Base-by-base conservation (phyloP, 2,888 invertebrate genomes). In the Callosobruchus maculatus region DNA sequence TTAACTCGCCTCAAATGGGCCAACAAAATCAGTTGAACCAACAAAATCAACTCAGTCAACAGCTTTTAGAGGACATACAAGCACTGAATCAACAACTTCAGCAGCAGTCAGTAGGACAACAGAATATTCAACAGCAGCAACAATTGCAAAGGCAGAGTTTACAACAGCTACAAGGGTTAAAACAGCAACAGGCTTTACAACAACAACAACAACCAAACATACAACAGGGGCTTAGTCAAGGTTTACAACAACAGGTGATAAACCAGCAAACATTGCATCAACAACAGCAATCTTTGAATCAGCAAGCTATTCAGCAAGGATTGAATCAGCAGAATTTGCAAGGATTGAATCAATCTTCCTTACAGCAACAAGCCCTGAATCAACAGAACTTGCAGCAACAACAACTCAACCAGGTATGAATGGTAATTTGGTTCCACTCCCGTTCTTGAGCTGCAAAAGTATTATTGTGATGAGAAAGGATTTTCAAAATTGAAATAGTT, bases 241-340 rank as follows among this genome's bases (percentile, higher is more conserved):
- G 73, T 67, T 73, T 77, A 72, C 75, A 75, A 71, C 78, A 78
- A 70, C 77, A 77, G 68, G 68, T 77, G 67, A 78, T 80, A 21
- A 80, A 77, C 74, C 79, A 80, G 72, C 79, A 79, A 68, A 72
- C 76, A 31, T 77, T 76, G n/a, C 78, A 78, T 74, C 77, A 78
- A 21, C 78, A 79, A 75, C 77, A 78, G 68, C 78, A 78, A 70
- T 22, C 78, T 21, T 77, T 75, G 70, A 76, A 79, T 22, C 81
- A 81, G 71, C 81, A 81, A 70, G 88, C 88, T 0, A 88, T 89
- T 81, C 89, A 87, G 67, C 89, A 89, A 49, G 73, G 70, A 21
- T 71, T 75, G 9, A 74, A 74, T 22, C 80, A 77, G 71, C 78
- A 78, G 66, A 80, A 78, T 74, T 72, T 79, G 22, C 80, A 80